Conservation (phyloP, 2,888 invertebrate genomes). For the Stegana nigrithorax region DNA sequence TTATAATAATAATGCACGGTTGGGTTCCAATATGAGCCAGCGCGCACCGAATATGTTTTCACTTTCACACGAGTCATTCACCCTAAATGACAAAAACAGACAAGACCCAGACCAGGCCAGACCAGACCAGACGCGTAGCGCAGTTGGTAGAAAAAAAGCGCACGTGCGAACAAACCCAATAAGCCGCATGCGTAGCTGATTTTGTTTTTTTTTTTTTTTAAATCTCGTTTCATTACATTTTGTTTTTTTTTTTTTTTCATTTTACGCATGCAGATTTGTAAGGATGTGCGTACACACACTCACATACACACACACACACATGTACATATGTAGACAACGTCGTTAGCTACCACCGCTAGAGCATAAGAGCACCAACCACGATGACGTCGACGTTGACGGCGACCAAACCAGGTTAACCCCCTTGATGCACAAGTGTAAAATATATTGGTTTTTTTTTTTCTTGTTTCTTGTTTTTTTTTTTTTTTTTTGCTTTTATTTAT, state of each 20-base stretch:
- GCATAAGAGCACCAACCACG: too few relatives aligned
- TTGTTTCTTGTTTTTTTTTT: conserved; percentile 36
- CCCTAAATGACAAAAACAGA: background rate
- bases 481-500: conserved; percentile 35
- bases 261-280: too few relatives aligned
- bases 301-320: too few relatives aligned
- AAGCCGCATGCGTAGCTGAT: conserved; percentile 48
- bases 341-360: too few relatives aligned
- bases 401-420: too few relatives aligned
- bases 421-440: too few relatives aligned
- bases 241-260: background rate
- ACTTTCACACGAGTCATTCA: background rate
- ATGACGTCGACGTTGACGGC: too few relatives aligned
- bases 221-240: too few relatives aligned
- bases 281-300: too few relatives aligned
- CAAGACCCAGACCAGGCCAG: background rate
- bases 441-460: conserved; percentile 27
- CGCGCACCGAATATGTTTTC: background rate
- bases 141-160: background rate
- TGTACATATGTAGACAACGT: too few relatives aligned
- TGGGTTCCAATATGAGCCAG: background rate
- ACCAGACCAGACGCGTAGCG: background rate
- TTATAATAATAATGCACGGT: background rate
- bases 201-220: conserved; percentile 15
- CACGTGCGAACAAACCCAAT: background rate